These are phyloP conservation scores for Cirrhinus mrigala DNA, from an alignment of 2,797 vertebrate genomes.

Conservation along the genomic window DNA sequence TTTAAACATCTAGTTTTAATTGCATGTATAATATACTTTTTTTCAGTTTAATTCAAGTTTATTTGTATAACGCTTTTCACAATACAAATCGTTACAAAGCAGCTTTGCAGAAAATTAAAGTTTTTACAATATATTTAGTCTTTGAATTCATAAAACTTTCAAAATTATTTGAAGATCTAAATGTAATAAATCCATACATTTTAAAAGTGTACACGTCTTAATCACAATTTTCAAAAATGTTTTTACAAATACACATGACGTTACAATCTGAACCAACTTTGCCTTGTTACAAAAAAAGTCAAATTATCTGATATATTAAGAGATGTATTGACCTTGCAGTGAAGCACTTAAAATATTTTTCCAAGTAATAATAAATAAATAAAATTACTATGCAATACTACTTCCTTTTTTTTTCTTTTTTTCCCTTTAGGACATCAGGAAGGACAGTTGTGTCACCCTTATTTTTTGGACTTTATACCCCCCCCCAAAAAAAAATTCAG, in stretches of 20 bases:
- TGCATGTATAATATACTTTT: not conserved
- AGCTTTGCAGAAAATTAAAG: no score
- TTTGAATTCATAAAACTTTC: not conserved
- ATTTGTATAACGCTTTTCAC: no score
- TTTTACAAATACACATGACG: no score
- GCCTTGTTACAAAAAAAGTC: not conserved
- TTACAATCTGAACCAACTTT: not conserved
- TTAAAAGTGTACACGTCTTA: not conserved
- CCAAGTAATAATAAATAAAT: not conserved
- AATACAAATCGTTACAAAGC: no score
- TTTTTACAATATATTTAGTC: no score
- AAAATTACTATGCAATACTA: not conserved
- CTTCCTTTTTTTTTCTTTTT: no score
- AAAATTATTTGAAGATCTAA: not conserved
- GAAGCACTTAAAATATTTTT: not conserved
- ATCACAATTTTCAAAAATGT: not conserved
- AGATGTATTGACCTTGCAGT: not conserved
- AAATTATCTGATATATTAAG: not conserved
- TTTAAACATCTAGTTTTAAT: not conserved
- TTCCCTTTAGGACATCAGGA: no score
- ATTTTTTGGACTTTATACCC: no score
- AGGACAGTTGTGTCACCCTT: no score
- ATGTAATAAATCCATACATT: not conserved
- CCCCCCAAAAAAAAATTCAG: no score
- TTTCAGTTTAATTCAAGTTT: no score